Percentiles rank a stretch among this genome's conserved stretches.
These are phyloP conservation scores for Dendroctonus ponderosae DNA, from an alignment of 1,140 invertebrate species.

Conservation along the genomic window DNA sequence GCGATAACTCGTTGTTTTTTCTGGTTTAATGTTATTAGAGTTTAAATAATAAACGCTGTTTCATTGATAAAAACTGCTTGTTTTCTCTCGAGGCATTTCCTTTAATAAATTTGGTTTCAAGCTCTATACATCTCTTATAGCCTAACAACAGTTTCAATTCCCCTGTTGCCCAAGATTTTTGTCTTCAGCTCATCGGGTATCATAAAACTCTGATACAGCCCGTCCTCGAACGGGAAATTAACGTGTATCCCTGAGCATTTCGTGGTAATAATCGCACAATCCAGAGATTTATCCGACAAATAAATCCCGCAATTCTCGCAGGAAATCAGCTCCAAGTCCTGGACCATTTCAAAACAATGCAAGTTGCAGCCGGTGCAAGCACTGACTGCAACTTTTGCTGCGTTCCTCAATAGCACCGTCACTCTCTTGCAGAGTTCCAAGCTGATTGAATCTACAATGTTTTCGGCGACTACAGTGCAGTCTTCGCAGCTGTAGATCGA, in stretches of 20 bases:
- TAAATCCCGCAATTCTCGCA: conserved; percentile 23
- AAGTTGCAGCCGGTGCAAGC: conserved; percentile 25
- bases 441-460: conserved; percentile 8
- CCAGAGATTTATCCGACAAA: conserved; percentile 26
- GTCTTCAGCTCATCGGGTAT: conserved; percentile 22
- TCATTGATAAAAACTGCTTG: too few relatives aligned
- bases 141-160: conserved; percentile 20
- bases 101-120: too few relatives aligned
- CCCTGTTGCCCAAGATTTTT: conserved; percentile 22
- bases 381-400: conserved; percentile 2
- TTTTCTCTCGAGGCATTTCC: too few relatives aligned
- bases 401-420: conserved; percentile 12
- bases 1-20: too few relatives aligned
- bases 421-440: conserved; percentile 21
- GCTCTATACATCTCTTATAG: conserved; percentile 10
- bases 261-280: conserved; percentile 9
- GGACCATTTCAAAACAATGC: conserved; percentile 26
- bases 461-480: conserved; percentile 28
- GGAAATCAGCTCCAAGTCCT: conserved; percentile 3
- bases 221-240: conserved; percentile 30
- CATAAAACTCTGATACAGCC: conserved; percentile 21
- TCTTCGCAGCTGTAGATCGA: conserved; percentile 21
- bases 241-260: conserved; percentile 19
- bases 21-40: too few relatives aligned
- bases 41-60: too few relatives aligned